Percentiles rank a stretch among this genome's conserved stretches.
phyloP scores from a whole-genome alignment of 2,797 vertebrate genomes.

The Tragopan temminckii region DNA sequence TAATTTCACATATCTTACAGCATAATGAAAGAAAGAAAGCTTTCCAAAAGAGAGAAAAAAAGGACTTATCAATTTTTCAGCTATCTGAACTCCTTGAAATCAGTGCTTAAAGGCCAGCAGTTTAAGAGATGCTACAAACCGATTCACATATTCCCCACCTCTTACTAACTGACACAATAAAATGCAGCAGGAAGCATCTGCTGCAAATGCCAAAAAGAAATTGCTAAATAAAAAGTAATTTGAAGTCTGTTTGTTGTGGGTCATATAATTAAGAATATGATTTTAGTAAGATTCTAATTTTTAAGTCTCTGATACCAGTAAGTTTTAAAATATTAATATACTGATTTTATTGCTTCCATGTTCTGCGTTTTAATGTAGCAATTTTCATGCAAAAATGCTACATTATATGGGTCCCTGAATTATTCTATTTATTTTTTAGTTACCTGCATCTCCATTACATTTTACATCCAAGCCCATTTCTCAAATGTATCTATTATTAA shows the following conservation, averaged over 20 bases:
- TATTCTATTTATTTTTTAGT: not conserved
- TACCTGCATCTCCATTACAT: not conserved
- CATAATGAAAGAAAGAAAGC: not conserved
- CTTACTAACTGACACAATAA: constrained; percentile 45
- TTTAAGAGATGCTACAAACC: constrained; percentile 72
- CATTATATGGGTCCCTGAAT: not conserved
- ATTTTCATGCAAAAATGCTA: constrained; percentile 12
- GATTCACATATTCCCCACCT: constrained; percentile 70
- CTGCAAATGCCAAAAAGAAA: constrained; percentile 61
- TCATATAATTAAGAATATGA: constrained; percentile 68
- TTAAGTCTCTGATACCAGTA: constrained; percentile 39
- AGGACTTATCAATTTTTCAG: not conserved
- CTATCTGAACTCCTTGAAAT: not conserved
- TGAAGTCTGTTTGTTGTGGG: constrained; percentile 64
- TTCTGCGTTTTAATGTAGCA: not conserved
- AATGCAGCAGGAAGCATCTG: constrained; percentile 59
- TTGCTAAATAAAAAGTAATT: constrained; percentile 65
- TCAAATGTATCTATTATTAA: not conserved
- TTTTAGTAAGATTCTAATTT: constrained; percentile 73
- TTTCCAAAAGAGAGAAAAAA: not conserved
- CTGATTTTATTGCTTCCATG: constrained; percentile 34
- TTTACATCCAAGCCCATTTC: not conserved
- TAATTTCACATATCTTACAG: not conserved
- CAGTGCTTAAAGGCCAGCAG: constrained; percentile 67
- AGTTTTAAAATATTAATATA: constrained; percentile 40